Evolutionary conservation across 2,888 invertebrate species (phyloP), one percentile per base, ranked within the genome.

Genomic region (Chironomus tentans): DNA sequence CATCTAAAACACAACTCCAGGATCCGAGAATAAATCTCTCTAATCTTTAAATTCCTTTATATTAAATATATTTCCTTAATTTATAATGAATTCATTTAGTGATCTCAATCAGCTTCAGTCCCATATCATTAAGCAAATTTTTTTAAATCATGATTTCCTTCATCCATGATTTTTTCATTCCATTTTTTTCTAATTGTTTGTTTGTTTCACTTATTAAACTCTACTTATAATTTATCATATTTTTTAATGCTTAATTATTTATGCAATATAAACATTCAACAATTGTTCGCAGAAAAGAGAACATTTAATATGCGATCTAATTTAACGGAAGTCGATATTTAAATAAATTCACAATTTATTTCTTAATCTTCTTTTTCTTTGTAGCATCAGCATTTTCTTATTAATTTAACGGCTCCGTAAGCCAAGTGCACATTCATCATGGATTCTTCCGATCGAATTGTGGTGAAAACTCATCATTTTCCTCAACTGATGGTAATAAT

Each of bases 401-500:
- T 56, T 56, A 56, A 7, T 56, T 56, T 56, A 56, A 18, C 56
- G 72, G 72, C 61, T 72, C 61, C n/a, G 72, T 47, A 18, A 74
- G 74, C 74, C 74, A 74, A 21, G 28, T 68, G 68, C 68, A 65
- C 38, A 46, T 62, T 74, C 74, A 74, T 74, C 74, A 74, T 74
- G 74, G 74, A 68, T 74, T 74, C 24, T 68, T 74, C n/a, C 74
- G 21, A 24, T 68, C 68, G 38, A 74, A 74, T 65, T 74, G 68
- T 10, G 74, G 74, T 7, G 74, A 74, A 18, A 74, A 74, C 46
- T 74, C 74, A 24, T 74, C 74, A 65, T 74, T 74, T 85, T 93
- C 93, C 84, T 91, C 90, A 80, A 92, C 89, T 79, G 92, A 88
- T 77, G 93, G 93, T 81, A 93, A 86, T 81, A 93, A 87, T 84